Base-by-base conservation (phyloP, 2,888 invertebrate genomes). In the Holacanthella duospinosa region DNA sequence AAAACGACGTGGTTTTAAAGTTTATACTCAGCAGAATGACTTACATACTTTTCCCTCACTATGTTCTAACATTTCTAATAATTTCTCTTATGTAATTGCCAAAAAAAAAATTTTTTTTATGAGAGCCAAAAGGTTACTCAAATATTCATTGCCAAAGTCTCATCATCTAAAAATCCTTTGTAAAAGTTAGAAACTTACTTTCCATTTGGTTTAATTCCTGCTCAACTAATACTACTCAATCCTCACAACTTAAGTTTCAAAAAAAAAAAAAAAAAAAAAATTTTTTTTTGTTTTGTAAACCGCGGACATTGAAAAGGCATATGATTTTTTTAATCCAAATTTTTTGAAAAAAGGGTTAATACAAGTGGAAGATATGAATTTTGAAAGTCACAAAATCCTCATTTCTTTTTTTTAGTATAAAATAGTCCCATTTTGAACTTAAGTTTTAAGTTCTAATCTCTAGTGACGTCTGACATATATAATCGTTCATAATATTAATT, bases 61-160 rank as follows among this genome's bases (percentile, higher is more conserved):
- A 9, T 48, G 12, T 48, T 21, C 48, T n/a, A 9, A n/a, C n/a
- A 9, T 21, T n/a, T 16, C 21, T 16, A 21, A 48, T 21, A 48
- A 48, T 48, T 48, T 48, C n/a, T 48, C 48, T 16, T 21, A 48
- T 48, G 19, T 48, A 48, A 48, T 48, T 48, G 21, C 48, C 48
- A 48, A 4, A 4, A 48, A 21, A 21, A 48, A 48, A 48, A 21
- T 21, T 48, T 9, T 9, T 4, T 9, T 9, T 9, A 21, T 9
- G 48, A 48, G n/a, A 21, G 21, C 16, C 4, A 4, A 21, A 48
- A 48, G 12, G 48, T 36, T 36, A 36, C 16, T 36, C 36, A 36
- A 36, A 36, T 16, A 9, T 36, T 36, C 36, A 36, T 36, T 36
- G 6, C 16, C 36, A 36, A 16, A 36, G 16, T 9, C 16, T 16